A percentile compares a stretch with the other conserved stretches of the same genome.
Evolutionary conservation across 2,888 invertebrate species (phyloP).

Genomic region (Pseudococcus longispinus): DNA sequence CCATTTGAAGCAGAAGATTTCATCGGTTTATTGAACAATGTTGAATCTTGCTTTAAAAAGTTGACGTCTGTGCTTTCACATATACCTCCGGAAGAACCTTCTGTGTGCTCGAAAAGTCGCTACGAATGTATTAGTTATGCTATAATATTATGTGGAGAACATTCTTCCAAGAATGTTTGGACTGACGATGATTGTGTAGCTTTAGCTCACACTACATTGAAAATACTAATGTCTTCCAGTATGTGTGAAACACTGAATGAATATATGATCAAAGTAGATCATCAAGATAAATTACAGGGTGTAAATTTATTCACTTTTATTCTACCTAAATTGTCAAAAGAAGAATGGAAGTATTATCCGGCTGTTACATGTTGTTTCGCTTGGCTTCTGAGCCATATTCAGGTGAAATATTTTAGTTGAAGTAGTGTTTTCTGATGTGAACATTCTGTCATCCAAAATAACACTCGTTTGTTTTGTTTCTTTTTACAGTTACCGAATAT

Average conservation of each 20-base stretch:
- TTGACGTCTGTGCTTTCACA: background rate
- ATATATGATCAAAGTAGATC: conserved; percentile 10
- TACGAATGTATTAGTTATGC: background rate
- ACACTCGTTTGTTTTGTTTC: background rate
- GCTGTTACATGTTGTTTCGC: background rate
- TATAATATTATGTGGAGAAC: conserved; percentile 49
- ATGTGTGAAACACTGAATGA: background rate
- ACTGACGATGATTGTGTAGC: conserved; percentile 14
- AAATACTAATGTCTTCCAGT: background rate
- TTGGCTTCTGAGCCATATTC: conserved; percentile 41
- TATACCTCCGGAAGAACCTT: background rate
- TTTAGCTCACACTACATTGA: background rate
- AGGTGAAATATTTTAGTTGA: conserved; percentile 25
- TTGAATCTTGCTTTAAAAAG: background rate
- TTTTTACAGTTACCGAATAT: conserved; percentile 41
- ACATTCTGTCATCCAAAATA: background rate
- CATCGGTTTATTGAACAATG: background rate
- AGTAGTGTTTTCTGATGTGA: background rate
- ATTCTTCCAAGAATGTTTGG: conserved; percentile 42
- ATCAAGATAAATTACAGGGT: background rate
- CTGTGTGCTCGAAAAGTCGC: background rate
- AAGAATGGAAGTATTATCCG: conserved; percentile 47
- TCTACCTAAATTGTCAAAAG: conserved; percentile 31
- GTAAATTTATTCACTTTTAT: background rate
- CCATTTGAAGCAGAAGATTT: conserved; percentile 48